phyloP scores from a whole-genome alignment of 2,888 invertebrate species.

The Tinea semifulvella region DNA sequence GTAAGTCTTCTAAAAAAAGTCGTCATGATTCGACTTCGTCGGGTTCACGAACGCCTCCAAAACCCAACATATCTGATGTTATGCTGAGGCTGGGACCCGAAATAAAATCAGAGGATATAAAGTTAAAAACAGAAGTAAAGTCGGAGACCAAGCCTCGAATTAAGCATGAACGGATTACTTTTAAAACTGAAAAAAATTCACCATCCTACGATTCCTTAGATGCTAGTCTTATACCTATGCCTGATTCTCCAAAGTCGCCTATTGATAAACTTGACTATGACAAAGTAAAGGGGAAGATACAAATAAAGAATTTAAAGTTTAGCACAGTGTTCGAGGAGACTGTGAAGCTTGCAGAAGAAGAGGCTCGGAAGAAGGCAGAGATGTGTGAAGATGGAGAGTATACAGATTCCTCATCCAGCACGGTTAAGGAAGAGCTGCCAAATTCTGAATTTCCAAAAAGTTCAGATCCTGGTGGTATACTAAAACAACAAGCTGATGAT shows the following conservation, averaged over 20 bases:
- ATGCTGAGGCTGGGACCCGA: constrained; percentile 29
- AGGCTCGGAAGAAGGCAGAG: constrained; percentile 67
- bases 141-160: constrained; percentile 20
- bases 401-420: constrained; percentile 52
- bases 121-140: neutral
- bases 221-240: constrained; percentile 48
- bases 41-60: constrained; percentile 24
- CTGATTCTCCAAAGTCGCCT: constrained; percentile 41
- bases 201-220: constrained; percentile 21
- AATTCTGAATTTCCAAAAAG: constrained; percentile 55
- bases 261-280: constrained; percentile 28
- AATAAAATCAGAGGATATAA: neutral
- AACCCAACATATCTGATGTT: constrained; percentile 29
- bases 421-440: constrained; percentile 39
- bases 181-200: constrained; percentile 31
- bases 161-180: constrained; percentile 1
- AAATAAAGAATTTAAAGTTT: constrained; percentile 74
- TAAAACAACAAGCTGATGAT: constrained; percentile 51
- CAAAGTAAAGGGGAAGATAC: constrained; percentile 66
- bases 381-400: constrained; percentile 73
- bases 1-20: constrained; percentile 40
- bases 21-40: constrained; percentile 28
- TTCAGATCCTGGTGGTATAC: constrained; percentile 54
- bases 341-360: constrained; percentile 70
- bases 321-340: constrained; percentile 73